Evolutionary conservation across 2,113 vertebrate species (phyloP), one percentile per base, ranked within the genome.

Genomic region (Catharus fuscescens): DNA sequence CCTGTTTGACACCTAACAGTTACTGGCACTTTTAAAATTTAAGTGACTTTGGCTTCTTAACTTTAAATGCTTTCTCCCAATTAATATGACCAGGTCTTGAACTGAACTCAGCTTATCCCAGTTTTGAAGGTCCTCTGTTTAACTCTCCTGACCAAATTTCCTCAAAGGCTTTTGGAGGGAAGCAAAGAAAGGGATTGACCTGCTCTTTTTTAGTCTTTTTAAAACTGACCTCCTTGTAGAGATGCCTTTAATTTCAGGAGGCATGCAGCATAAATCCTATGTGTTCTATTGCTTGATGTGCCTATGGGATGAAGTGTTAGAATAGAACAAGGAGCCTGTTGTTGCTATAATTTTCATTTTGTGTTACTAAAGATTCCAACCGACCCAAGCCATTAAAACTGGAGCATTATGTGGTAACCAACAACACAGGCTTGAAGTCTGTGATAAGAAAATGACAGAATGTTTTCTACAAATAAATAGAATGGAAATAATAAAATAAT

Each of bases 11-110:
- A 80, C 70, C 34, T 86, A 72, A 47, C 44, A 26, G 91, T 90
- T 80, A 52, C 28, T 70, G 44, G 20, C 20, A 12, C 62, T 83
- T 89, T 69, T 34, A 69, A 94, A 91, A 93, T 94, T 60, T 78
- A 96, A 97, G 64, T 96, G 61, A 95, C 72, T 96, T 71, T 73
- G 42, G 18, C 89, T 91, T 86, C 91, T 96, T 95, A 92, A 42
- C 88, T 97, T 96, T 66, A 76, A 96, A 80, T 79, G 79, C 60
- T 80, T 34, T 96, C 47, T 94, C 72, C 65, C 84, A 95, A 57
- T 97, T 96, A 96, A 73, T 82, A 95, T 50, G 67, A 71, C 90
- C 67, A 81, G 70, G 65, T 88, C 92, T 93, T 94, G 67, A 93
- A 84, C 45, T 96, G 74, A 72, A 85, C 86, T 80, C 40, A 57